Evolutionary conservation across 1,140 invertebrate species (phyloP), one percentile per base, ranked within the genome.

Genomic region (Tetramorium simillimum): DNA sequence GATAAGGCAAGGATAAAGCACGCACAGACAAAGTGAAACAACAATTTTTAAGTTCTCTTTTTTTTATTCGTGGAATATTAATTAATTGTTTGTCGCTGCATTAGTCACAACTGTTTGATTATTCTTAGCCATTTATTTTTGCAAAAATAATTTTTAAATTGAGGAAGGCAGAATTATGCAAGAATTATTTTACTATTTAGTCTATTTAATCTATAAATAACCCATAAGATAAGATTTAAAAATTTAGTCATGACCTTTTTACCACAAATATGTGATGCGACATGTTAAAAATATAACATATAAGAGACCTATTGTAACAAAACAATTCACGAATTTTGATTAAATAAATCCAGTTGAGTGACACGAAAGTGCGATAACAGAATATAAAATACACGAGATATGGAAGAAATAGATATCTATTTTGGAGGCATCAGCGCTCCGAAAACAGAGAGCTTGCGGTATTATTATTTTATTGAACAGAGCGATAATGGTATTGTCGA

Each of bases 1-100:
- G 37, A 53, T 70, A 86, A 84, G 85, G 70, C 65, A 67, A 72
- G 51, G n/a, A 40, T 75, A 24, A 80, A 72, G 24, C 18, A 53
- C 67, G 16, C 37, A 14, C 16, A 43, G n/a, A 67, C 46, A 56
- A 81, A 81, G 37, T 69, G 16, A 69, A 69, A 69, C 65, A 9
- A 21, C 51, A 16, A 58, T 24, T 60, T 67, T 56, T 21, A 28
- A 53, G 5, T 16, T 56, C 2, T 24, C 4, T 56, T 24, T 18
- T 18, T 51, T 40, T 37, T 43, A 28, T 9, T n/a, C 18, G 14
- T 37, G 43, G 18, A 33, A 51, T 16, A 7, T 75, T 40, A 16
- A 72, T 72, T 53, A 73, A 58, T 58, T 40, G 10, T 37, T 40
- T 24, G 40, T 6, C 16, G 14, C 16, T 7, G 28, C 49, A 33